A percentile compares a stretch with the other conserved stretches of the same genome.
These are phyloP conservation scores for Rhimphoctona megacephalus DNA, from an alignment of 2,888 invertebrate species.

Conservation along the genomic window DNA sequence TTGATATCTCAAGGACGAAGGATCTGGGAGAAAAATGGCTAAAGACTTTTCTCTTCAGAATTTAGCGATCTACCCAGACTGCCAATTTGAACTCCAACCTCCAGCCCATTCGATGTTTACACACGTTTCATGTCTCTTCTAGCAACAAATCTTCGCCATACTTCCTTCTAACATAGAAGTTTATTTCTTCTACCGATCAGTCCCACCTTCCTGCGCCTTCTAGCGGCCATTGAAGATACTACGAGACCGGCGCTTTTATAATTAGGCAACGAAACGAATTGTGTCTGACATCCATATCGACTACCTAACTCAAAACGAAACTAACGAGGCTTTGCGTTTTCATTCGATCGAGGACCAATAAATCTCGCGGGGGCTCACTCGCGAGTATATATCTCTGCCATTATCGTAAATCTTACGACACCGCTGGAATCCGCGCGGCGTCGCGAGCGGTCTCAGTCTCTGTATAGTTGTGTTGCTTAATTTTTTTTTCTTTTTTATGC, in stretches of 20 bases:
- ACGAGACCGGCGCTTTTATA: conserved; percentile 79
- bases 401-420: conserved; percentile 82
- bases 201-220: not conserved
- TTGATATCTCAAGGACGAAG: not conserved
- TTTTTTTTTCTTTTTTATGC: conserved; percentile 46
- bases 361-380: conserved; percentile 76
- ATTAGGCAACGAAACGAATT: conserved; percentile 83
- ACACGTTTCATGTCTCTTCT: conserved; percentile 1
- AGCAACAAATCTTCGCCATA: not conserved
- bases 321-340: conserved; percentile 82
- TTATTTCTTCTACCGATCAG: not conserved
- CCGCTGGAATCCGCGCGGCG: conserved; percentile 74
- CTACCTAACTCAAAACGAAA: conserved; percentile 82
- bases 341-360: conserved; percentile 80
- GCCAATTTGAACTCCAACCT: not conserved
- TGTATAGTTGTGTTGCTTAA: conserved; percentile 46
- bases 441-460: conserved; percentile 60
- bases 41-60: not conserved
- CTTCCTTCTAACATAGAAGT: no score
- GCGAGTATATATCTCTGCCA: conserved; percentile 80
- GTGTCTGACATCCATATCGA: conserved; percentile 82
- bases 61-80: not conserved
- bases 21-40: not conserved
- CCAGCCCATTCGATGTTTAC: not conserved
- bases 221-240: not conserved